Conservation (phyloP, 2,797 vertebrate species). For the Florisuga fusca region DNA sequence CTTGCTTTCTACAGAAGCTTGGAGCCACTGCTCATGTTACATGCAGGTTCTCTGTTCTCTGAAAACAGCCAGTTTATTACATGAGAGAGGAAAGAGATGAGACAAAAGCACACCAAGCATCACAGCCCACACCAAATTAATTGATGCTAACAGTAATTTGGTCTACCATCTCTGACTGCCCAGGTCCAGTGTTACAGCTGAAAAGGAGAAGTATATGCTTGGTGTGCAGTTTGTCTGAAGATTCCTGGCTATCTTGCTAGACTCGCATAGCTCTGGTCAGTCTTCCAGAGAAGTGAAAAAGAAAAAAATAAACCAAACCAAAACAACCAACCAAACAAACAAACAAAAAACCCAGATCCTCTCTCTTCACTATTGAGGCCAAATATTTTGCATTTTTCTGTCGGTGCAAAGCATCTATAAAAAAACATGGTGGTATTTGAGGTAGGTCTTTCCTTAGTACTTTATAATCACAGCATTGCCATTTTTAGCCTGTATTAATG, state of each 20-base stretch:
- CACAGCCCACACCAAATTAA: background rate
- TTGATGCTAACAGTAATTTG: background rate
- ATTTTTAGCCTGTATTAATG: background rate
- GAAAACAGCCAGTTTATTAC: background rate
- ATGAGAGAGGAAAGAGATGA: background rate
- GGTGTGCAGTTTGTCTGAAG: background rate
- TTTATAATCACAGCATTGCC: background rate
- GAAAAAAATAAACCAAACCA: background rate
- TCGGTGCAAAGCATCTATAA: background rate
- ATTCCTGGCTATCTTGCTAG: background rate
- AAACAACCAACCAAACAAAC: background rate
- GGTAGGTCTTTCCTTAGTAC: background rate
- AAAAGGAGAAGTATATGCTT: background rate
- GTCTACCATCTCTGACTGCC: background rate
- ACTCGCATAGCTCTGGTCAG: background rate
- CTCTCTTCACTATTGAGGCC: background rate
- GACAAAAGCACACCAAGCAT: background rate
- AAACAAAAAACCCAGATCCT: accelerated
- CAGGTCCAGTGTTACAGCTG: background rate
- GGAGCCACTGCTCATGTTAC: background rate
- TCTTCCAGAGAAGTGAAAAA: background rate
- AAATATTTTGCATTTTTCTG: background rate
- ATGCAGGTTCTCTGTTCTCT: constrained; percentile 2
- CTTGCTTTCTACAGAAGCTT: background rate
- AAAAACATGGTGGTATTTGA: accelerated